phyloP scores from a whole-genome alignment of 2,113 vertebrate species.

The Anolis sagrei region DNA sequence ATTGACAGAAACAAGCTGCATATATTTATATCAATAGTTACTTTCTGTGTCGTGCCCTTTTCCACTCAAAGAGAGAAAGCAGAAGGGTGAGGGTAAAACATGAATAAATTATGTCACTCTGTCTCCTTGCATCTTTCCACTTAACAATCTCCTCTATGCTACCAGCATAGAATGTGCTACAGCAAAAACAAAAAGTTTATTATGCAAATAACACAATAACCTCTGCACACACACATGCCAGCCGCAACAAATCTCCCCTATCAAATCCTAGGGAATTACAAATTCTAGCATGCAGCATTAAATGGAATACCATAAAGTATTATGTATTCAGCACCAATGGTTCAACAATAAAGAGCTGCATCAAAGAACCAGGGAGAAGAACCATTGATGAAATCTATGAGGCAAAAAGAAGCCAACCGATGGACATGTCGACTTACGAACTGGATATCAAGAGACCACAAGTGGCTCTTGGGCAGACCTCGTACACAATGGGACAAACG shows the following conservation, averaged over 20 bases:
- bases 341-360: slow-evolving; percentile 19
- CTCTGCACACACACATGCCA: background rate
- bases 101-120: background rate
- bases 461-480: no score
- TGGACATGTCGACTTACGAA: no score
- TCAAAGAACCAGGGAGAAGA: background rate
- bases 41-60: background rate
- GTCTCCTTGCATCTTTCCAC: background rate
- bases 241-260: background rate
- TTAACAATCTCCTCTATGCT: background rate
- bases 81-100: background rate
- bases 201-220: background rate
- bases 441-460: no score
- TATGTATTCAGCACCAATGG: background rate
- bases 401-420: no score
- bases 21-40: background rate
- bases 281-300: background rate
- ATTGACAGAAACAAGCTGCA: background rate
- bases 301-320: slow-evolving; percentile 30
- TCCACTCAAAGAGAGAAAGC: background rate
- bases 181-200: background rate
- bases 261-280: background rate
- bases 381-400: no score
- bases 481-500: no score
- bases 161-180: background rate